These are phyloP conservation scores for Amphiduros pacificus DNA, from an alignment of 2,888 invertebrate genomes.

Conservation along the genomic window DNA sequence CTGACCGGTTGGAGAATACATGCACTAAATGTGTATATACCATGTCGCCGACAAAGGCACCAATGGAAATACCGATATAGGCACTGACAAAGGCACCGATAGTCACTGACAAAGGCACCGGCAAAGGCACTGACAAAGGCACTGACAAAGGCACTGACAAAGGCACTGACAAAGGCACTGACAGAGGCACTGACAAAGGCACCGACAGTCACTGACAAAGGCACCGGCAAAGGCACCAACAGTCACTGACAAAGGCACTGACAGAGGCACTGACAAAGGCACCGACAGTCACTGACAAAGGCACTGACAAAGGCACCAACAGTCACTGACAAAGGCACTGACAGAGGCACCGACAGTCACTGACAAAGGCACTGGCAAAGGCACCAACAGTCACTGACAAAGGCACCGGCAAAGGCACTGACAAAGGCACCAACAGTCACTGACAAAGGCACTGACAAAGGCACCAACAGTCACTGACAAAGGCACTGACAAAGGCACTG, in stretches of 20 bases:
- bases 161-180: neutral
- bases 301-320: neutral
- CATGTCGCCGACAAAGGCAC: neutral
- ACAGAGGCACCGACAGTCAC: neutral
- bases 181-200: neutral
- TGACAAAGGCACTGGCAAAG: neutral
- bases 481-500: neutral
- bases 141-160: neutral
- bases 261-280: too few relatives aligned
- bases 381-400: neutral
- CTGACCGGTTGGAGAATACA: too few relatives aligned
- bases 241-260: too few relatives aligned
- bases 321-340: neutral
- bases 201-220: neutral
- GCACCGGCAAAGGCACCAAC: neutral
- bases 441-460: neutral
- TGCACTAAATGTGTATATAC: too few relatives aligned
- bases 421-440: neutral
- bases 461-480: too few relatives aligned
- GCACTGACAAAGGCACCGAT: too few relatives aligned
- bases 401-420: neutral
- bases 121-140: neutral
- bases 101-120: neutral
- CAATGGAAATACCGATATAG: too few relatives aligned
- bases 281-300: too few relatives aligned